Evolutionary conservation across 2,888 invertebrate genomes (phyloP).

Genomic region (Rhogogaster chlorosoma): DNA sequence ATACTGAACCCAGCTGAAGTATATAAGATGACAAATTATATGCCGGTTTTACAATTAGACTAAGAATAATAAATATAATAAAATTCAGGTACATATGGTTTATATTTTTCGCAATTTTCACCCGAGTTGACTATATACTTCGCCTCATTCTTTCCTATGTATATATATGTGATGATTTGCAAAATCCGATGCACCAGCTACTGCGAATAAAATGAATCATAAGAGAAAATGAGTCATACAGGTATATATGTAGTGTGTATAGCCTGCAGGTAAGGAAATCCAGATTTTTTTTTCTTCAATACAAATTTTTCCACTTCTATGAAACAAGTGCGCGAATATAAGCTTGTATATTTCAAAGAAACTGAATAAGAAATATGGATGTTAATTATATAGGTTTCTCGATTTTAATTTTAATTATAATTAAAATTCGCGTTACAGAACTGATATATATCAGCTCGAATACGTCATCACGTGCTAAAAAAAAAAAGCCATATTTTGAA

Average conservation of each 20-base stretch:
- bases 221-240: background rate
- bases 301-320: background rate
- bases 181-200: background rate
- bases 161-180: background rate
- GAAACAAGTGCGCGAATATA: background rate
- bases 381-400: background rate
- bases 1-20: background rate
- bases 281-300: background rate
- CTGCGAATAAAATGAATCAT: constrained; percentile 3
- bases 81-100: background rate
- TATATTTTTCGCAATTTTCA: too few species aligned
- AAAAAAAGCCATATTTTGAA: background rate
- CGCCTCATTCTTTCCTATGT: too few species aligned
- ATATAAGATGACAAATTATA: background rate
- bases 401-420: background rate
- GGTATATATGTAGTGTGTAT: background rate
- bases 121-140: background rate
- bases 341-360: background rate
- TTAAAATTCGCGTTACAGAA: too few species aligned
- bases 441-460: too few species aligned
- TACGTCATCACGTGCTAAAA: background rate
- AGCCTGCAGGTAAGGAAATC: background rate
- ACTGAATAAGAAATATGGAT: background rate
- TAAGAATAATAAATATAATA: background rate
- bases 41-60: background rate